phyloP scores from a whole-genome alignment of 2,888 invertebrate species.

The Pandemis heparana region DNA sequence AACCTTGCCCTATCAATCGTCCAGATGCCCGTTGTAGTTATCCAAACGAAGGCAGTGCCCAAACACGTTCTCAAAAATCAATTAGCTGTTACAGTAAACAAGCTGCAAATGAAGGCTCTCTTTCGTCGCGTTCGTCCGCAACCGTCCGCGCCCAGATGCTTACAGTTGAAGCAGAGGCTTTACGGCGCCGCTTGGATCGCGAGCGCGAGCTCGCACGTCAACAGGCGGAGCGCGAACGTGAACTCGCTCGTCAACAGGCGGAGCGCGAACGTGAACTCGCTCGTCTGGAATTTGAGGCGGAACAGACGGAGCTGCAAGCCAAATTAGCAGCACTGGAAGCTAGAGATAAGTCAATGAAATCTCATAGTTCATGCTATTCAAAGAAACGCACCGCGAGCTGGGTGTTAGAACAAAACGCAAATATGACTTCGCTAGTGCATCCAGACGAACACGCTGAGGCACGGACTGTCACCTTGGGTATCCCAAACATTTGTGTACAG shows the following conservation, averaged over 20 bases:
- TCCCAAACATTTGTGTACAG: not conserved
- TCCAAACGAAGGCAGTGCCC: too few relatives aligned
- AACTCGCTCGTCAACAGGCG: not conserved
- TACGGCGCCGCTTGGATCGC: too few relatives aligned
- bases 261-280: not conserved
- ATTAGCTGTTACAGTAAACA: too few relatives aligned
- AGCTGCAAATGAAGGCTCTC: not conserved
- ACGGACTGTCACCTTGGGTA: not conserved
- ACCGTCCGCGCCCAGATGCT: not conserved
- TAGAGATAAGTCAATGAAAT: not conserved
- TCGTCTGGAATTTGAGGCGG: not conserved
- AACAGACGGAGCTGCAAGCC: not conserved
- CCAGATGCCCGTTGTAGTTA: too few relatives aligned
- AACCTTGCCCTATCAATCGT: too few relatives aligned
- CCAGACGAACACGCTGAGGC: not conserved
- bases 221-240: too few relatives aligned
- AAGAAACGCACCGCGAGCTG: not conserved
- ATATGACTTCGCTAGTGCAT: not conserved
- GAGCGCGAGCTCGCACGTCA: not conserved
- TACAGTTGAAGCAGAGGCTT: not conserved
- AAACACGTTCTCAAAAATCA: too few relatives aligned
- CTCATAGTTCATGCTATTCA: not conserved
- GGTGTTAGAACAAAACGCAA: not conserved
- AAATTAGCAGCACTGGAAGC: not conserved
- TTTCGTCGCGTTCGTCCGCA: not conserved